Base-by-base conservation (phyloP, 2,888 invertebrate species). In the Smittia aterrima region DNA sequence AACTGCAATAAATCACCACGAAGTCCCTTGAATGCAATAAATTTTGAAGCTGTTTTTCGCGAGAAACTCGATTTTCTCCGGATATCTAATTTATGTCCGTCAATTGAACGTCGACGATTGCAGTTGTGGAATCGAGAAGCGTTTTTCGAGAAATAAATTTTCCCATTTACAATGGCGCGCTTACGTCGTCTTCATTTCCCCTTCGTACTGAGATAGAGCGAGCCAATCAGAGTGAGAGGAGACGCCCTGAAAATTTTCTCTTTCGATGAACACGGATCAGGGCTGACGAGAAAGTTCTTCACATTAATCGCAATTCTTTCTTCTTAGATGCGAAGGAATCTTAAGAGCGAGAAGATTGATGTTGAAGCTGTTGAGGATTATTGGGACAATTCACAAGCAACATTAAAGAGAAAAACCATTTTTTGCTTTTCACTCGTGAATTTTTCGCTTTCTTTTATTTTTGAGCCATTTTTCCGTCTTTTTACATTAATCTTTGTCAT, bases 51-150 rank as follows among this genome's bases (percentile, higher is more conserved):
- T 22, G 11, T 32, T 38, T 58, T 62, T 38, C 72, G 20, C 54
- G 32, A 27, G 9, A 9, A 40, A 32, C n/a, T 66, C 13, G n/a
- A 18, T 71, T 72, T 25, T 32, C 62, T 72, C 72, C 72, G 62
- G 72, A 72, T 72, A 18, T 72, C 72, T 72, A 72, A 72, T 72
- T 72, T 72, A 72, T 72, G 72, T 72, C 72, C 72, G 54, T 72
- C 72, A 72, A 72, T 72, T 72, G 72, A 72, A 62, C 72, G 58
- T 54, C 54, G 72, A 20, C 27, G 54, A 62, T 72, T 70, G 70
- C 70, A 70, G 54, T 68, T 71, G 54, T 54, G 54, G 27, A 72
- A 47, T 22, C n/a, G 54, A 53, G 32, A 38, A 32, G 18, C 38
- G 20, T 38, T 38, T 72, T 62, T 40, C 20, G 18, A 18, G 20